These are phyloP conservation scores for Rotaria macrura DNA, from an alignment of 2,888 invertebrate genomes.

Conservation along the genomic window DNA sequence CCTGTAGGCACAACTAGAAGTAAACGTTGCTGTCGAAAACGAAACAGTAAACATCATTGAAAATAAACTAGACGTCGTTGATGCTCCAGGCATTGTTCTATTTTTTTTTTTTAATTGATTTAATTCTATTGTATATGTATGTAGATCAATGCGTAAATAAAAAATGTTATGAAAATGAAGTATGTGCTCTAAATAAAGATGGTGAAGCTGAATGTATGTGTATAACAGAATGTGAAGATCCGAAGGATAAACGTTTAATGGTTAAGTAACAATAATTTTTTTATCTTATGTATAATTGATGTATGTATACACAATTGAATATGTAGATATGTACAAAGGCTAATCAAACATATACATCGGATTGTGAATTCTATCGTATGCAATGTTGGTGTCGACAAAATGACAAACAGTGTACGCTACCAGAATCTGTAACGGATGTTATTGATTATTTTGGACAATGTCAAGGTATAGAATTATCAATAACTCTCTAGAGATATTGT, in stretches of 20 bases:
- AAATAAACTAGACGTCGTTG: background rate
- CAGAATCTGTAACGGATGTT: constrained; percentile 1
- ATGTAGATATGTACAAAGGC: constrained; percentile 19
- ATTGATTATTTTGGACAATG: constrained; percentile 32
- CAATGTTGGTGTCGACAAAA: constrained; percentile 31
- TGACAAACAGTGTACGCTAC: background rate
- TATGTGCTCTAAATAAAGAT: constrained; percentile 21
- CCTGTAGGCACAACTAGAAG: background rate
- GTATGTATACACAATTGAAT: too few relatives aligned
- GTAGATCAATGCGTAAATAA: constrained; percentile 21
- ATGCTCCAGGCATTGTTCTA: background rate
- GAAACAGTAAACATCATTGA: too few relatives aligned
- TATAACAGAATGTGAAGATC: constrained; percentile 26
- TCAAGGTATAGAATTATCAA: constrained; percentile 13
- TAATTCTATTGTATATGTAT: background rate
- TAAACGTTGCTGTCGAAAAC: background rate
- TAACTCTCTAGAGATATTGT: too few relatives aligned
- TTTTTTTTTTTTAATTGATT: background rate
- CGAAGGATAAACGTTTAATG: constrained; percentile 29
- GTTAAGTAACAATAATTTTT: background rate
- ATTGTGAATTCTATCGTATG: constrained; percentile 28
- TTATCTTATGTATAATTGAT: background rate
- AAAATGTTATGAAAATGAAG: constrained; percentile 25
- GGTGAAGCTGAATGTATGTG: constrained; percentile 27
- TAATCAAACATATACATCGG: constrained; percentile 29